Conservation (phyloP, 2,113 vertebrate genomes). For the Cacatua alba region DNA sequence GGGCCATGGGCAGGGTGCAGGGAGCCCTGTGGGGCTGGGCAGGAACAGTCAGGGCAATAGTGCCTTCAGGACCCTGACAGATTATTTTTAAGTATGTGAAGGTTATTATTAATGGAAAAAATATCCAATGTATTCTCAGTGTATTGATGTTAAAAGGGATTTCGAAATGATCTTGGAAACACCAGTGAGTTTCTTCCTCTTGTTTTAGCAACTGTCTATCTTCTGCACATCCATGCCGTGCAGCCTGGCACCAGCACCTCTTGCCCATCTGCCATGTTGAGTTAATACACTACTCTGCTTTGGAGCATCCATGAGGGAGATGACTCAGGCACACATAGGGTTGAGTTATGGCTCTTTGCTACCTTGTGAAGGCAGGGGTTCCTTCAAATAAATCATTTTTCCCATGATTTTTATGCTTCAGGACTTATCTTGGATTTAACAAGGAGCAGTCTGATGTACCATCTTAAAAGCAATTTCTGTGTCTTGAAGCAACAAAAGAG, state of each 20-base stretch:
- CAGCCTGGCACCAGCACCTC: neutral
- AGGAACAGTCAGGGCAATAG: neutral
- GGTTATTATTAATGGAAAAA: neutral
- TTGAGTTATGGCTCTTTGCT: neutral
- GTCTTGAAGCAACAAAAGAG: neutral
- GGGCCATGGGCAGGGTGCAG: neutral
- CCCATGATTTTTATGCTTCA: neutral
- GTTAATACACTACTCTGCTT: neutral
- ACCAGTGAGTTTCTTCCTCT: neutral
- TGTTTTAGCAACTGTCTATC: neutral
- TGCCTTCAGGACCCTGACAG: neutral
- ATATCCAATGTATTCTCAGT: fast-evolving
- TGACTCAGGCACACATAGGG: neutral
- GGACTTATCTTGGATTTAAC: neutral
- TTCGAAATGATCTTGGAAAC: neutral
- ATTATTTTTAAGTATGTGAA: neutral
- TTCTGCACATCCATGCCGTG: neutral
- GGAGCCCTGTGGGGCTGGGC: neutral
- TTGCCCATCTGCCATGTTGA: neutral
- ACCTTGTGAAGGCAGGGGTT: neutral
- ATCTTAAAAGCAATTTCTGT: neutral
- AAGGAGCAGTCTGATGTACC: neutral
- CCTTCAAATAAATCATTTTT: neutral
- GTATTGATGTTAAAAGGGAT: neutral
- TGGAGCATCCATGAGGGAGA: neutral